These are phyloP conservation scores for Sepioteuthis lessoniana DNA, from an alignment of 2,888 invertebrate species.

Conservation along the genomic window DNA sequence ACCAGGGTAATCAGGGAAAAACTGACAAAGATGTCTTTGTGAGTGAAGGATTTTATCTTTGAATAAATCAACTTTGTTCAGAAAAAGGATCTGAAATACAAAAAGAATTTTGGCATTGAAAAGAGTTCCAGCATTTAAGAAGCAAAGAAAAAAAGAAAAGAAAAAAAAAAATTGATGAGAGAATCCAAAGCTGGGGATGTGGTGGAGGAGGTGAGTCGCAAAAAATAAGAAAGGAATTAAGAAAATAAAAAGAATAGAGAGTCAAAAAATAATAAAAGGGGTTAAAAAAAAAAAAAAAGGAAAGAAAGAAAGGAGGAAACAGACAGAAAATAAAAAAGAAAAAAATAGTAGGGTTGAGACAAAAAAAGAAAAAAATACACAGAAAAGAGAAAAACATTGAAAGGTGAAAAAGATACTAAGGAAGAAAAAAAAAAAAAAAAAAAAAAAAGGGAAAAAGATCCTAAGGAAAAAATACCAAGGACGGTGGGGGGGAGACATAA, in stretches of 20 bases:
- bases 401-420: not conserved
- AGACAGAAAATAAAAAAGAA: not conserved
- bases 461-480: too few species aligned
- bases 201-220: too few species aligned
- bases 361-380: not conserved
- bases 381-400: not conserved
- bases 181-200: too few species aligned
- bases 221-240: too few species aligned
- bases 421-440: not conserved
- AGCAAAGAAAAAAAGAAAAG: not conserved
- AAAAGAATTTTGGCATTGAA: not conserved
- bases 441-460: not conserved
- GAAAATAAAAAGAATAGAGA: too few species aligned
- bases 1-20: constrained; percentile 79
- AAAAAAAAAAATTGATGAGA: not conserved
- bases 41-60: constrained; percentile 81
- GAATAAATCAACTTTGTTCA: constrained; percentile 82
- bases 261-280: too few species aligned
- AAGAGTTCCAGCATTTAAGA: not conserved
- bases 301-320: not conserved
- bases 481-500: too few species aligned
- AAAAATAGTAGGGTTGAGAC: not conserved
- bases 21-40: constrained; percentile 79
- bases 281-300: not conserved
- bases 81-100: constrained; percentile 77